Percentiles rank a stretch among this genome's conserved stretches.
Evolutionary conservation across 2,888 invertebrate species (phyloP).

Genomic region (Ormyrus rosae): DNA sequence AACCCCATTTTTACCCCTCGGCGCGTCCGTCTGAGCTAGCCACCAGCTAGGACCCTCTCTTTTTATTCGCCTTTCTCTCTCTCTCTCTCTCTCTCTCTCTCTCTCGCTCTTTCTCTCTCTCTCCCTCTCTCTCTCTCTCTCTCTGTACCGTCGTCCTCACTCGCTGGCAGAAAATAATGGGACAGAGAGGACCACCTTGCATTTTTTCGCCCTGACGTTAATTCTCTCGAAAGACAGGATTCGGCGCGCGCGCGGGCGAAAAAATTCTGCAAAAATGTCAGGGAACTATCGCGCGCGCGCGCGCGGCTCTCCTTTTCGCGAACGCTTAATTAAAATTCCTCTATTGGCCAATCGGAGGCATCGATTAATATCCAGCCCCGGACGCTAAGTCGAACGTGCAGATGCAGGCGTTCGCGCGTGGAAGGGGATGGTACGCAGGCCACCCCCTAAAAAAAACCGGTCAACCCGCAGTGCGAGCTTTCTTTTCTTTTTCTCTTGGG

Average conservation of each 20-base stretch:
- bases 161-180: slow-evolving; percentile 38
- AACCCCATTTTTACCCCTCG: slow-evolving; percentile 46
- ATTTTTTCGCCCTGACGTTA: slow-evolving; percentile 43
- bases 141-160: slow-evolving; percentile 30
- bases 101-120: slow-evolving; percentile 7
- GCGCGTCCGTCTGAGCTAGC: slow-evolving; percentile 51
- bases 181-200: slow-evolving; percentile 43
- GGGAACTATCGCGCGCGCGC: too few species aligned
- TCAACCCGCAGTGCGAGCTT: slow-evolving; percentile 6
- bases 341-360: neutral
- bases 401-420: neutral
- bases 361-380: slow-evolving; percentile 22
- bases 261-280: slow-evolving; percentile 8
- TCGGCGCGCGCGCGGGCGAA: neutral
- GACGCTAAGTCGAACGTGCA: slow-evolving; percentile 19
- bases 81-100: slow-evolving; percentile 4
- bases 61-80: slow-evolving; percentile 25
- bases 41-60: slow-evolving; percentile 48
- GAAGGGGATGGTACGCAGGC: neutral
- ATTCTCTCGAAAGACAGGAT: slow-evolving; percentile 37
- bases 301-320: neutral
- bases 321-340: slow-evolving; percentile 40
- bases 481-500: slow-evolving; percentile 9
- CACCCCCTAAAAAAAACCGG: slow-evolving; percentile 23
- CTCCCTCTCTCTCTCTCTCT: neutral